Evolutionary conservation across 2,797 vertebrate genomes (phyloP).

Genomic region (Onychomys torridus): DNA sequence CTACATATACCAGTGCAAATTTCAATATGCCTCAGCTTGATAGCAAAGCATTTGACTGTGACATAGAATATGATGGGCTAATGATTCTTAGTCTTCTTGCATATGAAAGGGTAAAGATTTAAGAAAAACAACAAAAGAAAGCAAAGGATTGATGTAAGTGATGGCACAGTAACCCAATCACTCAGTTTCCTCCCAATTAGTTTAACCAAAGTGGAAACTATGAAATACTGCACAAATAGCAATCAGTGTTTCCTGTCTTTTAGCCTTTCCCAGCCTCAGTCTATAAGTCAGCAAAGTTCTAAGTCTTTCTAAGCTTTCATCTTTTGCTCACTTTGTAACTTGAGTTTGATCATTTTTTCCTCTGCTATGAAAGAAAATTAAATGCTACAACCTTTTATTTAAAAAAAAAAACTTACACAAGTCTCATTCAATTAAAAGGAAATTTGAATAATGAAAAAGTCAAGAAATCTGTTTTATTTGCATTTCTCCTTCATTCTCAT

Average conservation of each 20-base stretch:
- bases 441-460: constrained; percentile 33
- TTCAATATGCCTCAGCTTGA: not conserved
- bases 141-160: constrained; percentile 64
- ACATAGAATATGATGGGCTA: not conserved
- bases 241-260: constrained; percentile 72
- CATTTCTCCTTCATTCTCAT: not conserved
- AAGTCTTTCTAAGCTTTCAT: constrained; percentile 62
- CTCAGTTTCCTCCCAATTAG: constrained; percentile 77
- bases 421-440: constrained; percentile 34
- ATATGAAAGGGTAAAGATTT: constrained; percentile 34
- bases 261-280: constrained; percentile 41
- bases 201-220: constrained; percentile 81
- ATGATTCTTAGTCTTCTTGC: constrained; percentile 26
- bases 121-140: not conserved
- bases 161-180: constrained; percentile 75
- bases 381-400: constrained; percentile 44
- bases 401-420: not conserved
- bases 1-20: not conserved
- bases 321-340: constrained; percentile 56
- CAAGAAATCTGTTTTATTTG: not conserved
- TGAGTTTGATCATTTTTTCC: constrained; percentile 55
- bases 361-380: constrained; percentile 55
- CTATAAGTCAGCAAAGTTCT: constrained; percentile 65
- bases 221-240: constrained; percentile 69
- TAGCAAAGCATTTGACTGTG: not conserved